Conservation (phyloP, 2,797 vertebrate species). For the Lerista edwardsae region DNA sequence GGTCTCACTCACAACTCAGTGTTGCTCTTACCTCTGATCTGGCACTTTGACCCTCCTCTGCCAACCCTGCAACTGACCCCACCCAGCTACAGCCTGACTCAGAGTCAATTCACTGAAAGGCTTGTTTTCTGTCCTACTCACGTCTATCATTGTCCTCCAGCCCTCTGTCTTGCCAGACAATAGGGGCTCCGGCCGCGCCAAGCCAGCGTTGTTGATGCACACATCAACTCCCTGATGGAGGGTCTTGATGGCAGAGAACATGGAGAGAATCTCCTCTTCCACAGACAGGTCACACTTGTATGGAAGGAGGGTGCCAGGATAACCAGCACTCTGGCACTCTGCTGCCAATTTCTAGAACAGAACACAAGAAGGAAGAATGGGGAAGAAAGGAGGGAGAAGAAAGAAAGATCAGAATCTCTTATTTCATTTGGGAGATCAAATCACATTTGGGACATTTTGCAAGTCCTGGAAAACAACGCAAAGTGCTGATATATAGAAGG, state of each 20-base stretch:
- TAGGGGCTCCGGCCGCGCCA: slow-evolving; percentile 89
- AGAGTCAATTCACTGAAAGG: no score
- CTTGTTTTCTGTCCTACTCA: slow-evolving; percentile 70
- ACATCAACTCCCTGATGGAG: slow-evolving; percentile 92
- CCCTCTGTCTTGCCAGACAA: slow-evolving; percentile 89
- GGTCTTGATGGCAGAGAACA: slow-evolving; percentile 94
- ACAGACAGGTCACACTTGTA: slow-evolving; percentile 95
- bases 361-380: background rate
- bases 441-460: accelerated
- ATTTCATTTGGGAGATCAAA: background rate
- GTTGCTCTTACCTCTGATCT: no score
- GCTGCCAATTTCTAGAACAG: slow-evolving; percentile 89
- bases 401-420: background rate
- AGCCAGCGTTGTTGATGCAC: slow-evolving; percentile 94
- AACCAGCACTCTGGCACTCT: slow-evolving; percentile 93
- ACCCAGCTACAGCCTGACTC: no score
- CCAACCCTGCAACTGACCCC: no score
- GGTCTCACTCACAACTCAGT: no score
- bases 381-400: slow-evolving; percentile 30
- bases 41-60: no score
- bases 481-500: background rate
- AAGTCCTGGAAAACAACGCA: background rate
- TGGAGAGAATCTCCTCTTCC: slow-evolving; percentile 96
- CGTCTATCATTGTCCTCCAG: slow-evolving; percentile 95
- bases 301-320: slow-evolving; percentile 89